Evolutionary conservation across 2,797 vertebrate species (phyloP), one percentile per base, ranked within the genome.

Genomic region (Xenentodon cancila): DNA sequence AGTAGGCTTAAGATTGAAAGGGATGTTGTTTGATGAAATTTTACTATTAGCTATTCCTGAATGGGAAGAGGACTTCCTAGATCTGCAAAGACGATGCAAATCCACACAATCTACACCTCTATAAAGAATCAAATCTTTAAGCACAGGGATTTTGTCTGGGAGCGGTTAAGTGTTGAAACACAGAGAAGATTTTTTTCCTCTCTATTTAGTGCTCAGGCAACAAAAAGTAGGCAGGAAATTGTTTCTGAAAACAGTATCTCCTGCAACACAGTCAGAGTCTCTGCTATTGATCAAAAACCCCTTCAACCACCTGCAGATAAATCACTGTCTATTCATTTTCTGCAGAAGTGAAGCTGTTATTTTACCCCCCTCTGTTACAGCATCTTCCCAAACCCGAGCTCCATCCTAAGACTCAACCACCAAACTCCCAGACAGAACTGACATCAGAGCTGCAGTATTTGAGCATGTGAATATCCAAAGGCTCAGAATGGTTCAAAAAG

Each of bases 251-350:
- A 53, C 65, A 37, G 20, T 40, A 79, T 63, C 58, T 73, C 40
- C 55, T 27, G 20, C 53, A 59, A 18, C 49, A 62, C 59, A 61
- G 49, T 77, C 37, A 64, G 55, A 58, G 51, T 68, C 68, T 40
- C 45, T 60, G 30, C 51, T 70, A 74, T 75, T 84, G 54, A 74
- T 73, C 59, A 74, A 75, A 78, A 71, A 53, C 12, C 13, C 44
- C 17, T 48, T 19, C 19, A 30, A 44, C 49, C 30, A 16, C 64
- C 59, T 48, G 59, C 47, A 53, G 56, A 57, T 72, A 47, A 22
- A 60, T 64, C 43, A 17, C 57, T 50, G 20, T 30, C 17, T 59
- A 47, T 59, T 68, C 58, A 21, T 72, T 64, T 68, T 45, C 62
- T 27, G n/a, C 56, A 18, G 50, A 66, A 68, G 5, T 66, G 40